A percentile compares a stretch with the other conserved stretches of the same genome.
Conservation (phyloP, 2,888 invertebrate genomes). For the Acanthacorydalis orientalis region DNA sequence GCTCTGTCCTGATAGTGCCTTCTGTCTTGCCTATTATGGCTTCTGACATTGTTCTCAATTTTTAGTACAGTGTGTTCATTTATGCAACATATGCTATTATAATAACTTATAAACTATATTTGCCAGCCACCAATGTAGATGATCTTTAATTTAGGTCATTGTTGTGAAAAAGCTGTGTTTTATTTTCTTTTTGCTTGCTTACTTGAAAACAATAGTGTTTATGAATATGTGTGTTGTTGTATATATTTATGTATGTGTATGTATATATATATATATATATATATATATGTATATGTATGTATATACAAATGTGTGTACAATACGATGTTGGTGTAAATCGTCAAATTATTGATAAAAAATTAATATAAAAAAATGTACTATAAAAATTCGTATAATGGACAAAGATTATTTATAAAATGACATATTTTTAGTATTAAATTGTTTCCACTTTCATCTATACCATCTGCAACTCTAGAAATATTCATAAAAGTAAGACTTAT, state of each 20-base stretch:
- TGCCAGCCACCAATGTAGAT: too few relatives aligned
- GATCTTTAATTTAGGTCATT: too few relatives aligned
- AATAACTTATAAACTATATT: too few relatives aligned
- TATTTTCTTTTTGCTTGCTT: not conserved
- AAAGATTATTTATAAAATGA: not conserved
- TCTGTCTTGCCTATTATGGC: not conserved
- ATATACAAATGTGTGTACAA: not conserved
- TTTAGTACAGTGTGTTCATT: too few relatives aligned
- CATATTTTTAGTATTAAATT: not conserved
- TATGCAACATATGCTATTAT: too few relatives aligned
- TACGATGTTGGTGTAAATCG: not conserved
- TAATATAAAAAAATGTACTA: not conserved
- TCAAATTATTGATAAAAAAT: not conserved
- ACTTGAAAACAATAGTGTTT: not conserved
- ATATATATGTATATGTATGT: not conserved
- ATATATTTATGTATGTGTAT: conserved; percentile 1
- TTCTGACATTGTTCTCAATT: too few relatives aligned
- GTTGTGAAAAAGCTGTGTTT: not conserved
- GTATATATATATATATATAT: conserved; percentile 5
- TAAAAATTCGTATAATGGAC: not conserved
- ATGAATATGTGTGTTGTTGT: not conserved
- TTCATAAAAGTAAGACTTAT: too few relatives aligned
- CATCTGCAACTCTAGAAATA: too few relatives aligned
- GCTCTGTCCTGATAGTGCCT: not conserved
- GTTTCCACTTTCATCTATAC: too few relatives aligned